A percentile compares a stretch with the other conserved stretches of the same genome.
These are phyloP conservation scores for Troides helena DNA, from an alignment of 2,888 invertebrate genomes.

Conservation along the genomic window DNA sequence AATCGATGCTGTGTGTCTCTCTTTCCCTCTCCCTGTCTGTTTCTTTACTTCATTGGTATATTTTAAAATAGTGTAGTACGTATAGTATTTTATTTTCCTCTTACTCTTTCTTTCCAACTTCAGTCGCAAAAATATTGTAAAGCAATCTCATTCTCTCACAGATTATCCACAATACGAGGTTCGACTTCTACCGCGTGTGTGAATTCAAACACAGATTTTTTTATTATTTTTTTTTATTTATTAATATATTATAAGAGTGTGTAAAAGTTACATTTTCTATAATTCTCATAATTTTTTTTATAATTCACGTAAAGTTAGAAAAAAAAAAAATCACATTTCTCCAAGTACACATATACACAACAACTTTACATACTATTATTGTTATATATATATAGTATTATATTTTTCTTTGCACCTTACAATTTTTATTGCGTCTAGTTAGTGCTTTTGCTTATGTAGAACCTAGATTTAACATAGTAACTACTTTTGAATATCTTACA, in stretches of 20 bases:
- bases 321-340: not conserved
- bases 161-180: no score
- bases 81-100: no score
- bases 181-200: not conserved
- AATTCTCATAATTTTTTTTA: not conserved
- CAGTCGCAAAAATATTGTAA: no score
- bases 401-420: constrained; percentile 49
- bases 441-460: constrained; percentile 52
- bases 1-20: no score
- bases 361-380: not conserved
- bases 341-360: not conserved
- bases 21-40: no score
- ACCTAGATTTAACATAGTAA: constrained; percentile 5
- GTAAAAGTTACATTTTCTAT: not conserved
- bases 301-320: not conserved
- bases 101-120: no score
- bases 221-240: not conserved
- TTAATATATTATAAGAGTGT: not conserved
- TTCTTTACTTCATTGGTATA: no score
- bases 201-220: not conserved
- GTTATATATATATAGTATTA: constrained; percentile 20
- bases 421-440: constrained; percentile 45
- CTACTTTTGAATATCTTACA: no score
- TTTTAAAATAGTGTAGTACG: no score
- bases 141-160: no score